Conservation (phyloP, 2,113 vertebrate species). For the Oophaga pumilio region DNA sequence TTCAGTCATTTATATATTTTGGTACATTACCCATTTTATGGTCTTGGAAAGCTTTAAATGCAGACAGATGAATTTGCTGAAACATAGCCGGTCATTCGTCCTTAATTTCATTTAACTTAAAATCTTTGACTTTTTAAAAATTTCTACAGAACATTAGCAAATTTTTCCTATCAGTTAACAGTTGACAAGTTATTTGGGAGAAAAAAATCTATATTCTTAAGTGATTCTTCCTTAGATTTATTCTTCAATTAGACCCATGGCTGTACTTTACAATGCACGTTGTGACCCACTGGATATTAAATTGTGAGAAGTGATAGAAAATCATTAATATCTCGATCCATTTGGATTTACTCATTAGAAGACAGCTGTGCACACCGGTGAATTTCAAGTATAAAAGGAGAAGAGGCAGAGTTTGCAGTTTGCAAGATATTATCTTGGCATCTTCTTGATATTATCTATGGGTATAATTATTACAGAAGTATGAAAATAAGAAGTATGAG, state of each 20-base stretch:
- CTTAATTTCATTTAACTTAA: slow-evolving; percentile 60
- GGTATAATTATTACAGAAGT: background rate
- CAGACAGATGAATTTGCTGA: slow-evolving; percentile 27
- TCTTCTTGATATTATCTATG: background rate
- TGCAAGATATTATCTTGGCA: background rate
- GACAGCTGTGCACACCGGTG: slow-evolving; percentile 4
- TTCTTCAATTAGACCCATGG: slow-evolving; percentile 63
- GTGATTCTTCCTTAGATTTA: slow-evolving; percentile 63
- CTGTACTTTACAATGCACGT: slow-evolving; percentile 62
- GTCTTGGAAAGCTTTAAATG: slow-evolving; percentile 66
- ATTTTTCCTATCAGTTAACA: slow-evolving; percentile 49
- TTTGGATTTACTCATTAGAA: slow-evolving; percentile 34
- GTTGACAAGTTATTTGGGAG: slow-evolving; percentile 60
- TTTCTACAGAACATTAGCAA: slow-evolving; percentile 62
- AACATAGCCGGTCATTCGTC: slow-evolving; percentile 58
- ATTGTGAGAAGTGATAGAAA: slow-evolving; percentile 64
- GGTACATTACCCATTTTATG: slow-evolving; percentile 72
- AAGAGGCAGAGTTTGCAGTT: background rate
- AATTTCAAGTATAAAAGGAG: slow-evolving; percentile 4
- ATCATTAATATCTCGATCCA: slow-evolving; percentile 62
- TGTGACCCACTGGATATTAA: slow-evolving; percentile 61
- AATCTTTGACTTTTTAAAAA: slow-evolving; percentile 39
- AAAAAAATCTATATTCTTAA: slow-evolving; percentile 65
- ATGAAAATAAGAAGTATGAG: no score
- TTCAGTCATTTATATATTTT: slow-evolving; percentile 70